These are phyloP conservation scores for Leptarthrus brevirostris DNA, from an alignment of 2,888 invertebrate genomes.

Conservation along the genomic window DNA sequence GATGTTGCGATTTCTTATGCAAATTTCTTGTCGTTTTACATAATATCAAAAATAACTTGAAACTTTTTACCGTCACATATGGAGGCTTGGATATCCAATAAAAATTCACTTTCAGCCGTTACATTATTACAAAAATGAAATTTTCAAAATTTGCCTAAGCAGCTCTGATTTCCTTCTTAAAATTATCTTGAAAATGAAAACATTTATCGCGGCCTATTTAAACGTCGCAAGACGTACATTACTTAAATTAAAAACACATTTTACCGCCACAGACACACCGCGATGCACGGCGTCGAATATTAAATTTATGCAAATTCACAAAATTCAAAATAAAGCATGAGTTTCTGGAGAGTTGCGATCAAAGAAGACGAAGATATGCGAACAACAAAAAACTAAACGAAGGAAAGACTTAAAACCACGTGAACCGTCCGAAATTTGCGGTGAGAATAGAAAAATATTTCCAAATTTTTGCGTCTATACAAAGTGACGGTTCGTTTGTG, in stretches of 20 bases:
- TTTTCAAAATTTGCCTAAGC: background rate
- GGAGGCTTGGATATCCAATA: too few species aligned
- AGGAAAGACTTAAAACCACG: conserved; percentile 28
- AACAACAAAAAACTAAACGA: conserved; percentile 20
- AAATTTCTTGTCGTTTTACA: conserved; percentile 18
- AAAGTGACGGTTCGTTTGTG: conserved; percentile 38
- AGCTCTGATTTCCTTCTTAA: background rate
- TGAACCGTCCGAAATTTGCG: conserved; percentile 44
- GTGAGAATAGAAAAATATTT: conserved; percentile 34
- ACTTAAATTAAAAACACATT: conserved; percentile 21
- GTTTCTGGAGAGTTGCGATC: background rate
- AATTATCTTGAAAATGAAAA: background rate
- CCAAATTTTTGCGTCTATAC: conserved; percentile 36
- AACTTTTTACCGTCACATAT: too few species aligned
- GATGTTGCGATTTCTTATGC: conserved; percentile 8
- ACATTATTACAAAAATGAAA: conserved; percentile 7
- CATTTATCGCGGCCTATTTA: conserved; percentile 1
- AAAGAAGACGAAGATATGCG: background rate
- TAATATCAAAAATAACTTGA: background rate
- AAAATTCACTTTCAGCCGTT: conserved; percentile 29
- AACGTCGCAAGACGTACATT: conserved; percentile 5
- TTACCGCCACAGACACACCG: conserved; percentile 9
- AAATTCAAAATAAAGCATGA: conserved; percentile 7
- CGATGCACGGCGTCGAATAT: background rate
- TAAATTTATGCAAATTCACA: conserved; percentile 26